Base-by-base conservation (phyloP, 2,888 invertebrate genomes). In the Orchesella flavescens region DNA sequence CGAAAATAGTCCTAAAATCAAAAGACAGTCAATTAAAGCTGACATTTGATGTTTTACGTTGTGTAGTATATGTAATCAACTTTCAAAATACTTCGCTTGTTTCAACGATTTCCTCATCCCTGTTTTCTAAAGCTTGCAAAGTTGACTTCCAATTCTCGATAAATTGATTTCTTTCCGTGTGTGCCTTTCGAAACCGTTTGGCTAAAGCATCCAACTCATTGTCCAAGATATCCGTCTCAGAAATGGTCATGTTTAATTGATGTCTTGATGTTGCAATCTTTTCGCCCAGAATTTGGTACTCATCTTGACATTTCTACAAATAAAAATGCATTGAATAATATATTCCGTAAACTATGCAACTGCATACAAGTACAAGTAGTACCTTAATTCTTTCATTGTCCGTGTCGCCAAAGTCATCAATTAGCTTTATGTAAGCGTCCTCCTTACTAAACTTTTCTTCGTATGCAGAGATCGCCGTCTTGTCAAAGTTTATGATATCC, bases 61-160 rank as follows among this genome's bases (percentile, higher is more conserved):
- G n/a, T n/a, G n/a, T n/a, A 13, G 46, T 59, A 21, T 7, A 59
- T 59, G 2, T 59, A 21, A 9, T 7, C 24, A 24, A 61, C 5
- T n/a, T 59, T 59, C 10, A 24, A 23, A 23, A 23, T 59, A 87
- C 88, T 75, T 87, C 69, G 34, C 85, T 85, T 53, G 86, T 76
- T 9, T 77, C 57, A 53, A 84, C 82, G 12, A 88, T 84, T 46
- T 86, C 86, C 49, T 78, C 66, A 65, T 87, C 88, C n/a, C 87
- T 57, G 15, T 73, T 65, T 74, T 84, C 84, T 78, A 88, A 76
- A 7, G 84, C 81, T 7, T 68, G 65, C 10, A 88, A 63, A 2
- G 87, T 87, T 15, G 55, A 44, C 53, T 86, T 86, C 88, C 88
- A 88, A 9, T 85, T 71, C 10, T 75, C 83, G 17, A 88, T 75